A percentile compares a stretch with the other conserved stretches of the same genome.
These are phyloP conservation scores for Campylorhamphus procurvoides DNA, from an alignment of 2,113 vertebrate species.

Conservation along the genomic window DNA sequence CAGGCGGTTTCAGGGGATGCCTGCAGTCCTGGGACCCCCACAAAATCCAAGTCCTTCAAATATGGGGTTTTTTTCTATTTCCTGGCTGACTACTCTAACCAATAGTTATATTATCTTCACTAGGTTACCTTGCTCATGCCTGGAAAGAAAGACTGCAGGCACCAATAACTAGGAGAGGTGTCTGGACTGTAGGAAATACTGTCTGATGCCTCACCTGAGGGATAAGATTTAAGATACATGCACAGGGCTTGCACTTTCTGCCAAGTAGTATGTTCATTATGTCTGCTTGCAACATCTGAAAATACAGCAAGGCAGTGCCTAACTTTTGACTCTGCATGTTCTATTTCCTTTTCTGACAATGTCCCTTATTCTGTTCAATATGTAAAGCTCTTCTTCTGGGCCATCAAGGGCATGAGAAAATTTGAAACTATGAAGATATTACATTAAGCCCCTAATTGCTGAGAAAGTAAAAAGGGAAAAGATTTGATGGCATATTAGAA, in stretches of 20 bases:
- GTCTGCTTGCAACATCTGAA: background rate
- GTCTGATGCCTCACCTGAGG: background rate
- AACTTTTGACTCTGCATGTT: background rate
- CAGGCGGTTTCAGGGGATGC: background rate
- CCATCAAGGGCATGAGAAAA: background rate
- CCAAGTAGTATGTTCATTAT: background rate
- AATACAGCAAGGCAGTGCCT: background rate
- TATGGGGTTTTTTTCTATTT: background rate
- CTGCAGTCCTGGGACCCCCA: background rate
- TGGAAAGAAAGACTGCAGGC: background rate
- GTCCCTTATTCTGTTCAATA: background rate
- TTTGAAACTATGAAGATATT: background rate
- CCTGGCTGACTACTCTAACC: background rate
- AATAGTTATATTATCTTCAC: background rate
- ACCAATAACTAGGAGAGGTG: background rate
- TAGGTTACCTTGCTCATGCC: background rate
- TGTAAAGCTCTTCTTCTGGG: background rate
- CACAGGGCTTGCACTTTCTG: background rate
- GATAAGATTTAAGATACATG: background rate
- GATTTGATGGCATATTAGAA: background rate
- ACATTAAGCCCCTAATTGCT: background rate
- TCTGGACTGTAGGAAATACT: background rate
- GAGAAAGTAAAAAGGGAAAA: background rate
- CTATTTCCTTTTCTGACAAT: background rate
- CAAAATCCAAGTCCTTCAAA: background rate